These are phyloP conservation scores for Pontoporia blainvillei DNA, from an alignment of 2,113 vertebrate species.

Conservation along the genomic window DNA sequence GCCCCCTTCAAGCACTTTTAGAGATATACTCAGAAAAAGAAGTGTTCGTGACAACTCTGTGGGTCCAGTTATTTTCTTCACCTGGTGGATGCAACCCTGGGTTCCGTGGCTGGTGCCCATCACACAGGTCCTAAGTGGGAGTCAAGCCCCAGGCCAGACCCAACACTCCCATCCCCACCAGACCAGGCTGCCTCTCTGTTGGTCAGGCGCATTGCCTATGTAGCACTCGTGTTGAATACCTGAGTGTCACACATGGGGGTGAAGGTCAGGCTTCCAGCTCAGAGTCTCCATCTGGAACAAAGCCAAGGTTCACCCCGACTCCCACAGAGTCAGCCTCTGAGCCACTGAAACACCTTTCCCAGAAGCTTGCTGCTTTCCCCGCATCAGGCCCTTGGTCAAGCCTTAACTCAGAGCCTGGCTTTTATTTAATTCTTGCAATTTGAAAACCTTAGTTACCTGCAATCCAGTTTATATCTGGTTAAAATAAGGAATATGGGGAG, in stretches of 20 bases:
- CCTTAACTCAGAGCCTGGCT: neutral
- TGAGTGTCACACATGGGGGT: rapidly evolving
- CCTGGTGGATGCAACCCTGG: neutral
- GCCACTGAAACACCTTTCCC: neutral
- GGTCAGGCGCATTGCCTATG: neutral
- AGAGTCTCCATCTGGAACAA: neutral
- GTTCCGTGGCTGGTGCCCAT: rapidly evolving
- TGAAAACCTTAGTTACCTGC: neutral
- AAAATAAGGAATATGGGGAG: neutral
- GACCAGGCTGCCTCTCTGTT: neutral
- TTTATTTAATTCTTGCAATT: neutral
- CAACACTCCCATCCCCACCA: rapidly evolving
- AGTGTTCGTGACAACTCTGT: neutral
- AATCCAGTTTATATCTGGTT: neutral
- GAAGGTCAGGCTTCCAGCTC: neutral
- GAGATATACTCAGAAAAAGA: neutral
- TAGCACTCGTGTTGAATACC: rapidly evolving
- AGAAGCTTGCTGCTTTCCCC: neutral
- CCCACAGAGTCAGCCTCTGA: neutral
- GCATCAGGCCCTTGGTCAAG: neutral
- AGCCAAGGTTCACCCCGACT: rapidly evolving
- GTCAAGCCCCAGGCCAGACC: neutral
- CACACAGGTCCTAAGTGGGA: neutral
- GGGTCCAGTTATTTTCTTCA: neutral
- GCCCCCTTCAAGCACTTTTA: neutral